phyloP scores from a whole-genome alignment of 2,113 vertebrate species.

The Corythornis madagascariensis region DNA sequence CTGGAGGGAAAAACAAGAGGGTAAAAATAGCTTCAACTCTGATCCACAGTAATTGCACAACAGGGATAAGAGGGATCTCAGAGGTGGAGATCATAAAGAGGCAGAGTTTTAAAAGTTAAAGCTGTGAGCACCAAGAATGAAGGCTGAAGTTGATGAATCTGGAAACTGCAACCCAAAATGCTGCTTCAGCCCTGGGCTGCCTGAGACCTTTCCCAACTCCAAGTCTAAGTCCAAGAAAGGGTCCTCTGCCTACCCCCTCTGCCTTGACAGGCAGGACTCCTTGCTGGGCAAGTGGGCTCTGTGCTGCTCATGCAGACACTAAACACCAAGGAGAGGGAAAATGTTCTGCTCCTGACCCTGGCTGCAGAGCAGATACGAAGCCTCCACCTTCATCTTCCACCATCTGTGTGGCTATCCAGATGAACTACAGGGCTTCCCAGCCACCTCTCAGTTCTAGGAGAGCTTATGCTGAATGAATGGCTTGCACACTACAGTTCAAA shows the following conservation, averaged over 20 bases:
- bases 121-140: background rate
- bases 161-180: background rate
- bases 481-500: background rate
- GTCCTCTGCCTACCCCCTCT: background rate
- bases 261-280: background rate
- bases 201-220: background rate
- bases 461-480: background rate
- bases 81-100: conserved; percentile 40
- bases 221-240: background rate
- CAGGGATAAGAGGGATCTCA: conserved; percentile 33
- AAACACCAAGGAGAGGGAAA: background rate
- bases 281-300: background rate
- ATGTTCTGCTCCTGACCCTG: background rate
- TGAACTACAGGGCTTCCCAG: background rate
- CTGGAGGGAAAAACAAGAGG: conserved; percentile 59
- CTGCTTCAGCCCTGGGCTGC: background rate
- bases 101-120: conserved; percentile 44
- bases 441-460: background rate
- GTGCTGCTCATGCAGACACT: background rate
- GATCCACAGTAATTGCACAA: conserved; percentile 65
- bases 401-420: background rate
- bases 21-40: conserved; percentile 68
- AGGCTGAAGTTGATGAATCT: conserved; percentile 2
- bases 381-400: background rate
- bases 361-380: background rate